Conservation (phyloP, 2,797 vertebrate species). For the Acestrorhynchus altus region DNA sequence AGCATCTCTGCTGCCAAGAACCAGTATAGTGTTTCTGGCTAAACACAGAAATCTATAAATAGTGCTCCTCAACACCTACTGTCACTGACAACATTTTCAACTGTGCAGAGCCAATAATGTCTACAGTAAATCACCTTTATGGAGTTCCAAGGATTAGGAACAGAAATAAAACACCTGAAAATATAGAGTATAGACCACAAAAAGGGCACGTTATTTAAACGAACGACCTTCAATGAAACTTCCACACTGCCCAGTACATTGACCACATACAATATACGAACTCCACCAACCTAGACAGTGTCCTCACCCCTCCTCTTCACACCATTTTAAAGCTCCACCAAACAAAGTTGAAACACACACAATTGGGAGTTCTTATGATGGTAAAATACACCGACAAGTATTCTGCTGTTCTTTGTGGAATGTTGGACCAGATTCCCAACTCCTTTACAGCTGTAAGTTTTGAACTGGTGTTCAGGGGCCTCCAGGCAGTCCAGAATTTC, state of each 20-base stretch:
- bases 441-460: background rate
- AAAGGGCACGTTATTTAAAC: background rate
- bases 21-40: background rate
- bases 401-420: too few relatives aligned
- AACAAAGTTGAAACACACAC: too few relatives aligned
- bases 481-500: too few relatives aligned
- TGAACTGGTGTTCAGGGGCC: too few relatives aligned
- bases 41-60: slow-evolving; percentile 19
- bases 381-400: too few relatives aligned
- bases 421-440: background rate
- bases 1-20: background rate
- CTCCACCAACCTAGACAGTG: too few relatives aligned
- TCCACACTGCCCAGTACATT: background rate
- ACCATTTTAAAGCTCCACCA: too few relatives aligned
- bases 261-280: too few relatives aligned
- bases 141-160: slow-evolving; percentile 16
- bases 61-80: background rate
- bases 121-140: slow-evolving; percentile 7
- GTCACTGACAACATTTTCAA: slow-evolving; percentile 19
- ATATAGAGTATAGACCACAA: background rate
- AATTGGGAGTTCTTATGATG: too few relatives aligned
- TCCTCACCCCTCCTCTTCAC: too few relatives aligned
- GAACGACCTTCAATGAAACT: background rate
- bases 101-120: background rate
- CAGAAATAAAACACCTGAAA: background rate